phyloP scores from a whole-genome alignment of 2,113 vertebrate genomes.

The Nanorana parkeri region DNA sequence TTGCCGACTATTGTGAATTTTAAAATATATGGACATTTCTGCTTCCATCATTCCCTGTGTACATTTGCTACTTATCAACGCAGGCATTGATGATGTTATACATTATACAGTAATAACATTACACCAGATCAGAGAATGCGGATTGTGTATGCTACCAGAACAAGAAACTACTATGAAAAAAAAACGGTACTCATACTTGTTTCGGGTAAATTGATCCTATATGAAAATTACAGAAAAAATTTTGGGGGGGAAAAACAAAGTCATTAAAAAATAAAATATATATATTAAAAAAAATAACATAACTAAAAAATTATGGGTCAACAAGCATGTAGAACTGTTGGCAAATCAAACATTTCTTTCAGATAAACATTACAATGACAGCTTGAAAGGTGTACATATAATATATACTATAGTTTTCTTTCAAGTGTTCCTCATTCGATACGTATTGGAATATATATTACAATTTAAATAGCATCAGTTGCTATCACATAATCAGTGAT shows the following conservation, averaged over 20 bases:
- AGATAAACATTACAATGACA: too few relatives aligned
- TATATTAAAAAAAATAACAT: neutral
- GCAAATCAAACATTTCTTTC: too few relatives aligned
- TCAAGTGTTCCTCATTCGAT: too few relatives aligned
- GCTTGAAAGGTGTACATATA: too few relatives aligned
- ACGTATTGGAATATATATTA: too few relatives aligned
- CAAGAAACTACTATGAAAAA: conserved; percentile 58
- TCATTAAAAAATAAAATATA: too few relatives aligned
- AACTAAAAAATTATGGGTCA: neutral
- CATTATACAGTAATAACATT: conserved; percentile 57
- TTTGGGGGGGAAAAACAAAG: neutral
- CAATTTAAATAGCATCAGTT: too few relatives aligned
- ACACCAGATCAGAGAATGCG: conserved; percentile 55
- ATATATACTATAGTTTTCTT: too few relatives aligned
- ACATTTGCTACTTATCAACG: conserved; percentile 71
- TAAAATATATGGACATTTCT: conserved; percentile 34
- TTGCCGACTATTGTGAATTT: too few relatives aligned
- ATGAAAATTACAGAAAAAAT: neutral
- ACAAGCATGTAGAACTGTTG: too few relatives aligned
- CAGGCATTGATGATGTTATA: conserved; percentile 67
- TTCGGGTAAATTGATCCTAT: conserved; percentile 34
- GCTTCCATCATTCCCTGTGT: conserved; percentile 77
- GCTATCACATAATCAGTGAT: too few relatives aligned
- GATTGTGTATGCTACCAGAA: conserved; percentile 52
- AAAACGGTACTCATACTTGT: conserved; percentile 63